A percentile compares a stretch with the other conserved stretches of the same genome.
phyloP scores from a whole-genome alignment of 1,140 invertebrate species.

The Callitettix versicolor region DNA sequence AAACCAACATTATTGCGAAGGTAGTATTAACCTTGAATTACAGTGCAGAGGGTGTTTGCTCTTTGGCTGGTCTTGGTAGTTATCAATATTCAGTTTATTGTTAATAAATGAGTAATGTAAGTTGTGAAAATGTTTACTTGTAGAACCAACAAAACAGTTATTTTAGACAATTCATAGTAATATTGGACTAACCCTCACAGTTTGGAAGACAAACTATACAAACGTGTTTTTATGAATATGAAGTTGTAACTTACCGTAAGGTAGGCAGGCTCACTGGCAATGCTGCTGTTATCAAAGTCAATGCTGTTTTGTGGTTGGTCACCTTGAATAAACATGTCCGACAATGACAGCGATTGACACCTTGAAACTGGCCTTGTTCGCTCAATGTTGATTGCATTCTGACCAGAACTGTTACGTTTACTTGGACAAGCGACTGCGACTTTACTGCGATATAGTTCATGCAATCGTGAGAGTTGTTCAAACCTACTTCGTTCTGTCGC shows the following conservation, averaged over 20 bases:
- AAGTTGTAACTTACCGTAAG: conserved; percentile 20
- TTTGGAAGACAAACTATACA: too few species aligned
- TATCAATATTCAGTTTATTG: too few species aligned
- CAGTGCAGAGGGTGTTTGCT: too few species aligned
- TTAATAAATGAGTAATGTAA: too few species aligned
- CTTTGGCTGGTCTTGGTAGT: too few species aligned
- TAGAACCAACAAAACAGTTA: too few species aligned
- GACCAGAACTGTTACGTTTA: too few species aligned
- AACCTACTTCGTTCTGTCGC: conserved; percentile 34
- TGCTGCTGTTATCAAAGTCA: conserved; percentile 43
- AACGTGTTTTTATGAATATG: neutral
- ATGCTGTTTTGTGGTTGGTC: conserved; percentile 39
- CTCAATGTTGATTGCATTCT: neutral
- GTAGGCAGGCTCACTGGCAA: conserved; percentile 67
- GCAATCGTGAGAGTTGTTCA: conserved; percentile 53
- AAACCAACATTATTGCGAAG: too few species aligned
- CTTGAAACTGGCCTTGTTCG: conserved; percentile 34
- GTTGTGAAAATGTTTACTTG: too few species aligned
- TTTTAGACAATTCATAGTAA: too few species aligned
- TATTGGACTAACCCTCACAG: too few species aligned
- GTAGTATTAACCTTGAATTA: too few species aligned
- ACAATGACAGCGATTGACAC: conserved; percentile 57
- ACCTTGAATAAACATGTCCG: conserved; percentile 49
- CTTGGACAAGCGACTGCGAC: conserved; percentile 39
- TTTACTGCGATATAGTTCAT: conserved; percentile 54